Evolutionary conservation across 2,888 invertebrate genomes (phyloP).

Genomic region (Xylophagus ater): DNA sequence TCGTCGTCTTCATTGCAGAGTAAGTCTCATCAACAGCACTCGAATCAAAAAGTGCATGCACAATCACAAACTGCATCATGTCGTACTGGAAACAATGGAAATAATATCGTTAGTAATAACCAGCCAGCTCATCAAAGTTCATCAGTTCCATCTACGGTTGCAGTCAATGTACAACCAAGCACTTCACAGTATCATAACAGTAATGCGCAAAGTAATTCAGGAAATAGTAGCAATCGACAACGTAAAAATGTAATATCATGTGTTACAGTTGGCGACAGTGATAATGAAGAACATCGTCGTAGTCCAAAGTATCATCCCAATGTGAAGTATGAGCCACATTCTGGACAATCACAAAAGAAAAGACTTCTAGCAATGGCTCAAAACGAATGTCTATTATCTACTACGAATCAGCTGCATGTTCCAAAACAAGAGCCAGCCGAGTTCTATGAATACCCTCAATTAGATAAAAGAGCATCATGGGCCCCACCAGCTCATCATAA

Average conservation of each 20-base stretch:
- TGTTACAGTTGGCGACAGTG: constrained; percentile 66
- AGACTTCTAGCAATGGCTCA: constrained; percentile 78
- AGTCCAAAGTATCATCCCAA: constrained; percentile 27
- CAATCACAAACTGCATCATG: constrained; percentile 34
- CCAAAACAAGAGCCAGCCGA: constrained; percentile 39
- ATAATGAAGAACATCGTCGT: constrained; percentile 51
- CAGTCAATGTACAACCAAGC: constrained; percentile 3
- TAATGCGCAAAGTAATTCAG: constrained; percentile 15
- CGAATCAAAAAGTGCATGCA: constrained; percentile 32
- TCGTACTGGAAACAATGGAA: constrained; percentile 19
- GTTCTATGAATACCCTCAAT: constrained; percentile 34
- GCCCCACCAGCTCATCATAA: constrained; percentile 40
- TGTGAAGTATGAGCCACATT: constrained; percentile 37
- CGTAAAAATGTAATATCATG: constrained; percentile 68
- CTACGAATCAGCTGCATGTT: constrained; percentile 30
- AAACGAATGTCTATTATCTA: constrained; percentile 54
- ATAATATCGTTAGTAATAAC: constrained; percentile 18
- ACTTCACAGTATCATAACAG: constrained; percentile 20
- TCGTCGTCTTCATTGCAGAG: constrained; percentile 19
- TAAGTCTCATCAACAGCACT: neutral
- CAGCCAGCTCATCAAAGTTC: constrained; percentile 22
- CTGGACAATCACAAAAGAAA: constrained; percentile 79
- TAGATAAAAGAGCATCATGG: constrained; percentile 39
- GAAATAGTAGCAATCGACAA: constrained; percentile 29
- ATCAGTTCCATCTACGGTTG: constrained; percentile 16